Base-by-base conservation (phyloP, 2,797 vertebrate species). In the Chrosomus eos region DNA sequence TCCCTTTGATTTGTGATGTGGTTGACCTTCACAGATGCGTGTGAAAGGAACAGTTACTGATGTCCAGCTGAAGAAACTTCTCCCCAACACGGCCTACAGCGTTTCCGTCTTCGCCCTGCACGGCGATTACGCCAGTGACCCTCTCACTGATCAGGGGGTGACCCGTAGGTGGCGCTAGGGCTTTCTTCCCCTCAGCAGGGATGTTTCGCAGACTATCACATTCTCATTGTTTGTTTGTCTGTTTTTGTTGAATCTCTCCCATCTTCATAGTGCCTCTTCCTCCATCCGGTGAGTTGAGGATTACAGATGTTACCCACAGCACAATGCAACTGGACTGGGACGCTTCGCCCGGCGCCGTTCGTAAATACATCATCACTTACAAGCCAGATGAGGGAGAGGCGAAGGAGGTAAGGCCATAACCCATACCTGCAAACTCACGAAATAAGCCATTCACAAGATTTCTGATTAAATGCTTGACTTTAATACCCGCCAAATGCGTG, bases 301-400 rank as follows among this genome's bases (percentile, higher is more conserved):
- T 99, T 86, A 94, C 91, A n/a, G 98, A 99, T 2, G 89, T 98
- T 85, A 99, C 97, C 88, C 98, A 99, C 89, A 99, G 98, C 93
- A 93, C 93, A 86, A 96, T 99, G 96, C 94, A 91, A 71, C 93
- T 98, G 0, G 80, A 92, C 66, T 99, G 98, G 98, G 98, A 99
- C 80, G 95, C 96, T 1, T 97, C 95, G 4, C 95, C 96, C n/a
- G 97, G 97, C 26, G 92, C 90, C 68, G 98, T 99, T 85, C 95
- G 91, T 64, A 99, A 96, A 90, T 99, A 99, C 72, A 91, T 96
- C 19, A 86, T 99, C 89, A 96, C 92, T 90, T 99, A 99, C 91
- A 96, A 95, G 92, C 93, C 96, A 16, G 93, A 95, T 13, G 95
- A 94, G 0, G 97, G 97, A 55, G 96, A 96, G 0, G 14, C 92